phyloP scores from a whole-genome alignment of 2,113 vertebrate genomes.

The Tragulus kanchil region DNA sequence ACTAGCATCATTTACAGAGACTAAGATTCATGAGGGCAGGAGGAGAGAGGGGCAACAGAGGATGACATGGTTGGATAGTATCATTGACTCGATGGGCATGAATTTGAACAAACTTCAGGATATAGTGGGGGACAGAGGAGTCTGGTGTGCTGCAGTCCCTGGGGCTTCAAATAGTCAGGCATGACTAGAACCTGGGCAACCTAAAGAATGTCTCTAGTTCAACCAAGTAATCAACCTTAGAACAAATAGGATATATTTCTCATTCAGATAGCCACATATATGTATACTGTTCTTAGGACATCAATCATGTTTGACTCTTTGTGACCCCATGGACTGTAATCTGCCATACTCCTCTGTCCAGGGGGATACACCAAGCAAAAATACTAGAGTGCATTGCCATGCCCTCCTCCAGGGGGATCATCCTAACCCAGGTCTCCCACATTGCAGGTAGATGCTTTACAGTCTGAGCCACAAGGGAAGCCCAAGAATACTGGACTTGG shows the following conservation, averaged over 20 bases:
- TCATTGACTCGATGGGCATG: background rate
- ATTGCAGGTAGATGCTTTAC: too few species aligned
- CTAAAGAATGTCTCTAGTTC: background rate
- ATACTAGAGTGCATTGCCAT: too few species aligned
- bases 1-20: background rate
- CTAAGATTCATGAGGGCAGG: background rate
- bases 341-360: too few species aligned
- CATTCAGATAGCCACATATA: background rate
- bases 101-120: background rate
- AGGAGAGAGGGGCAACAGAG: background rate
- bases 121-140: background rate
- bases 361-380: too few species aligned
- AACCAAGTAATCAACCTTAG: background rate
- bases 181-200: background rate
- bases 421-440: too few species aligned
- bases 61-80: background rate
- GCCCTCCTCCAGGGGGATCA: too few species aligned
- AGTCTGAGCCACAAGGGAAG: too few species aligned
- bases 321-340: too few species aligned
- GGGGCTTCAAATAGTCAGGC: background rate
- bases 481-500: too few species aligned
- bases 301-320: too few species aligned
- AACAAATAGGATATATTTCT: background rate
- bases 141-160: background rate
- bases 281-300: too few species aligned